Base-by-base conservation (phyloP, 2,888 invertebrate species). In the Glomeris marginata region DNA sequence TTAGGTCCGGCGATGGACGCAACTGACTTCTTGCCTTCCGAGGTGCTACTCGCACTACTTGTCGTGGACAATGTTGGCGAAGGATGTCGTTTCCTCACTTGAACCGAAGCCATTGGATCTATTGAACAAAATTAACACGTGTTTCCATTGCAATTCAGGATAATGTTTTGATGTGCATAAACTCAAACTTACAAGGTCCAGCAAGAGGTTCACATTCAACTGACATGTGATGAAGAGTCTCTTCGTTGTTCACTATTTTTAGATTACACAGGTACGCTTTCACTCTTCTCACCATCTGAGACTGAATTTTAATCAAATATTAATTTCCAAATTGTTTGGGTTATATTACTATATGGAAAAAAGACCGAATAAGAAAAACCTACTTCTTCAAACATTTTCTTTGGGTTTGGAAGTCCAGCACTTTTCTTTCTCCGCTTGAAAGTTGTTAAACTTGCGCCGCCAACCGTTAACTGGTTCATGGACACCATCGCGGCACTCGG, bases 341-440 rank as follows among this genome's bases (percentile, higher is more conserved):
- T 36, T n/a, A 35, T 40, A 15, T 16, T 2, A 34, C 15, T 22
- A 8, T 10, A 33, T 21, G 6, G 10, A 22, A 51, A 16, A 46
- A 2, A 15, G 8, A 38, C 13, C 13, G 10, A 38, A 38, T 10
- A 42, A 42, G 5, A 33, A 18, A 33, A 40, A 47, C 58, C 57
- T 55, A 72, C 72, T 72, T 95, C 94, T 68, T 95, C 95, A 68
- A 91, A 95, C 92, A 95, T 94, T 68, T 92, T 94, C 70, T 94
- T 94, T 47, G 90, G 87, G 69, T 95, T 94, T 1, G 88, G 88
- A 3, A 87, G 84, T 28, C 88, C 83, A 33, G 84, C 77, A 0
- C 90, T 83, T 65, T 90, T 85, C 69, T 90, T 88, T 58, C 90
- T 76, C 58, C 88, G 72, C 64, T 90, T 91, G 0, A 90, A 87